These are phyloP conservation scores for Chionoecetes opilio DNA, from an alignment of 1,140 invertebrate genomes.

Conservation along the genomic window DNA sequence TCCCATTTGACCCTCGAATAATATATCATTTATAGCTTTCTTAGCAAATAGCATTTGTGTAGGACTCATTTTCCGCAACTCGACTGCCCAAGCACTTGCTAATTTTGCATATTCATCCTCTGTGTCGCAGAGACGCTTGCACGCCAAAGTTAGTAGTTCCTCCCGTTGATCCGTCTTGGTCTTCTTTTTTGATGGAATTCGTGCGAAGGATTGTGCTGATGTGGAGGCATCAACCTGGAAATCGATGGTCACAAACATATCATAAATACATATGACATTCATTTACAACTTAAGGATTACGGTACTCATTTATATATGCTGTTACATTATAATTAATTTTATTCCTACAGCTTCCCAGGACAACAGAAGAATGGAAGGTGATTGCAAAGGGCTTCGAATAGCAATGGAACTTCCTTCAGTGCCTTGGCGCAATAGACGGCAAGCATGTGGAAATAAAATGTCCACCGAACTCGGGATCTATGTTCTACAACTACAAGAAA, in stretches of 20 bases:
- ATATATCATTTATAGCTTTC: conserved; percentile 67
- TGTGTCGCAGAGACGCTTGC: conserved; percentile 56
- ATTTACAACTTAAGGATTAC: not conserved
- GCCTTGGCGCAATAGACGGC: conserved; percentile 71
- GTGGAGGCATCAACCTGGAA: conserved; percentile 54
- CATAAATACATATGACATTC: conserved; percentile 63
- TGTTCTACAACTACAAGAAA: conserved; percentile 82
- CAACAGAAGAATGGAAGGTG: conserved; percentile 66
- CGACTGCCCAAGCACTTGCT: conserved; percentile 61
- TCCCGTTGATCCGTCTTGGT: conserved; percentile 64
- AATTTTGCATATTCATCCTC: conserved; percentile 66
- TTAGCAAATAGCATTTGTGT: conserved; percentile 61
- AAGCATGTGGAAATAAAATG: conserved; percentile 81
- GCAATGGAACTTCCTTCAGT: conserved; percentile 81
- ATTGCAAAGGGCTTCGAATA: conserved; percentile 70
- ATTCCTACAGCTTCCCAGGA: conserved; percentile 72
- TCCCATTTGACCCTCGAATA: conserved; percentile 68
- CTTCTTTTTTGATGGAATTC: conserved; percentile 44
- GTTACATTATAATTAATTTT: conserved; percentile 37
- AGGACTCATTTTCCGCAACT: conserved; percentile 66
- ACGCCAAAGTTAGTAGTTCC: conserved; percentile 61
- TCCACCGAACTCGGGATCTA: conserved; percentile 81
- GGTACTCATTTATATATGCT: too few species aligned
- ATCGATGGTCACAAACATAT: conserved; percentile 59
- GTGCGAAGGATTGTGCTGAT: too few species aligned